phyloP scores from a whole-genome alignment of 2,797 vertebrate genomes.

The Megalops cyprinoides region DNA sequence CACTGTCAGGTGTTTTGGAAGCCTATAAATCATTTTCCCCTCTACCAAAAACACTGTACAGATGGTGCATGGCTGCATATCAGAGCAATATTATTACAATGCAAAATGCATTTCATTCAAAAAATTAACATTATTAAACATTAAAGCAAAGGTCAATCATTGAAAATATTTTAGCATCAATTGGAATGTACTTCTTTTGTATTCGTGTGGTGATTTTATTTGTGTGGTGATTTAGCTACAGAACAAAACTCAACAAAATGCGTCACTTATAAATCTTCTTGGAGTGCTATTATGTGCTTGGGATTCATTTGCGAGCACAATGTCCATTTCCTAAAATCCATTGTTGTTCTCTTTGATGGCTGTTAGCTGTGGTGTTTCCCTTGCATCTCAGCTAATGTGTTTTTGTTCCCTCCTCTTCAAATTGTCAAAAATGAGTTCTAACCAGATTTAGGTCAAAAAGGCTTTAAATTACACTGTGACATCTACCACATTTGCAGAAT shows the following conservation, averaged over 20 bases:
- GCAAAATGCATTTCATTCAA: neutral
- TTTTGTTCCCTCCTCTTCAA: neutral
- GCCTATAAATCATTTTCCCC: neutral
- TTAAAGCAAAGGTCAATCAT: neutral
- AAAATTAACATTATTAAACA: neutral
- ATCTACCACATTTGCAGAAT: neutral
- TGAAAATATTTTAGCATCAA: neutral
- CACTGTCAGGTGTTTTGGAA: neutral
- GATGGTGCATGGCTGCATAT: neutral
- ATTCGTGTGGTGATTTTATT: no score
- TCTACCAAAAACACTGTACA: neutral
- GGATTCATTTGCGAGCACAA: neutral
- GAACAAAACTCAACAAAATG: neutral
- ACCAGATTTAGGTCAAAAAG: constrained; percentile 6
- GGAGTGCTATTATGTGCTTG: no score
- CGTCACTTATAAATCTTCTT: neutral
- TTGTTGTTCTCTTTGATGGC: neutral
- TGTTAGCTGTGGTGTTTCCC: neutral
- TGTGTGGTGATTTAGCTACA: no score
- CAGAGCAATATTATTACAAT: neutral
- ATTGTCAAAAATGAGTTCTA: neutral
- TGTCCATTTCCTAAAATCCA: neutral
- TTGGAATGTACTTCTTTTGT: neutral
- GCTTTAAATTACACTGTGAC: neutral
- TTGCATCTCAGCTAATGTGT: neutral